Evolutionary conservation across 2,888 invertebrate species (phyloP).

Genomic region (Teleiodes luculella): DNA sequence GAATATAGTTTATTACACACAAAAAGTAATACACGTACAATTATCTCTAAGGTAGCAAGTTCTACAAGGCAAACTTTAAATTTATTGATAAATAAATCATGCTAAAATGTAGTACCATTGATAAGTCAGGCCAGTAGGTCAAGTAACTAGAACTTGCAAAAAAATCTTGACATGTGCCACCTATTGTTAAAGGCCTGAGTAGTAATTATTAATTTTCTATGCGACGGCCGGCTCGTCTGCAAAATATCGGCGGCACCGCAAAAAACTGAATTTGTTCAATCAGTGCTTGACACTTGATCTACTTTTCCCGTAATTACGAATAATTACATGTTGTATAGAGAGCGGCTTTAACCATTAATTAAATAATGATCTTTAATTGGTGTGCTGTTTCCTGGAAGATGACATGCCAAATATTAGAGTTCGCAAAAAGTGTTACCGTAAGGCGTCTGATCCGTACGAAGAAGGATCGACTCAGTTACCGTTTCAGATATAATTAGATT

Average conservation of each 20-base stretch:
- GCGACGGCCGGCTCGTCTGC: conserved; percentile 6
- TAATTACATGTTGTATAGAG: conserved; percentile 3
- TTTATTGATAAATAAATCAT: no score
- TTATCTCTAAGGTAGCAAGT: no score
- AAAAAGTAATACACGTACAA: no score
- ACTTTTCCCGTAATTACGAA: conserved; percentile 11
- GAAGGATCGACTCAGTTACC: conserved; percentile 67
- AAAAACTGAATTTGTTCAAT: conserved; percentile 10
- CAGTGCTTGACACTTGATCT: conserved; percentile 6
- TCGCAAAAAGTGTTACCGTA: conserved; percentile 35
- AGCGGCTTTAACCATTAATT: conserved; percentile 8
- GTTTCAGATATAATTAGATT: conserved; percentile 71
- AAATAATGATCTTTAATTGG: conserved; percentile 19
- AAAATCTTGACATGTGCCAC: conserved; percentile 1
- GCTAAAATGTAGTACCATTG: background rate
- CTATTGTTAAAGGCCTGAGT: conserved; percentile 4
- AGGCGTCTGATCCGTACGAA: conserved; percentile 19
- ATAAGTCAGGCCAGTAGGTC: conserved; percentile 5
- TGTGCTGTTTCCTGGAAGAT: conserved; percentile 13
- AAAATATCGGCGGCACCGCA: background rate
- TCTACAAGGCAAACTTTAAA: no score
- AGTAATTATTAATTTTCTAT: conserved; percentile 10
- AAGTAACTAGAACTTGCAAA: background rate
- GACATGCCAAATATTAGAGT: conserved; percentile 39
- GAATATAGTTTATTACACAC: no score